A percentile compares a stretch with the other conserved stretches of the same genome.
Evolutionary conservation across 2,888 invertebrate species (phyloP).

Genomic region (Augiades crinisus): DNA sequence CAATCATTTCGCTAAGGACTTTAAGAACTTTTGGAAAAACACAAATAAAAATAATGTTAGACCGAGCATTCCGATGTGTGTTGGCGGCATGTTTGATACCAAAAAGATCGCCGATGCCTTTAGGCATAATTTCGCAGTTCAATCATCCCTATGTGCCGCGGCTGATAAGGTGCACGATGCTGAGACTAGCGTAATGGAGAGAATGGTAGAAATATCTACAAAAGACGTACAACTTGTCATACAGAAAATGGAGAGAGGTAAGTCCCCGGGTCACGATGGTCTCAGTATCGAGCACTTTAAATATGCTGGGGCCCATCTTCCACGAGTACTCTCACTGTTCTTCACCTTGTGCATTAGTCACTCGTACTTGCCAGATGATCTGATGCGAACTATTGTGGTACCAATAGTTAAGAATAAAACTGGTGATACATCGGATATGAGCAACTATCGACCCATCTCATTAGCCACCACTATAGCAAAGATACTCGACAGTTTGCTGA

Average conservation of each 20-base stretch:
- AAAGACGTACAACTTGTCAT: too few species aligned
- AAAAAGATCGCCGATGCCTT: not conserved
- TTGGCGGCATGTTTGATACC: not conserved
- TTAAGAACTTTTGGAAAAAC: too few species aligned
- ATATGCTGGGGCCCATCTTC: not conserved
- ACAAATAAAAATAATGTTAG: not conserved
- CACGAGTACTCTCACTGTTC: not conserved
- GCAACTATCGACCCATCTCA: conserved; percentile 12
- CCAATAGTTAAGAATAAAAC: not conserved
- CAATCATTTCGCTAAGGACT: not conserved
- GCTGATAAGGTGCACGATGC: not conserved
- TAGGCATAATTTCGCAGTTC: not conserved
- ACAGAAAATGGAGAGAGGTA: too few species aligned
- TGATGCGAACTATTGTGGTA: not conserved
- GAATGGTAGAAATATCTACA: not conserved
- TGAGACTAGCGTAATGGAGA: not conserved
- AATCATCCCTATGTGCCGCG: not conserved
- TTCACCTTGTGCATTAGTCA: not conserved
- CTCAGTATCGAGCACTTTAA: too few species aligned
- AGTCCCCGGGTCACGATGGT: too few species aligned
- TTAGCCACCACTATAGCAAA: conserved; percentile 10
- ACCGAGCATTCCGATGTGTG: not conserved
- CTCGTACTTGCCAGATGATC: not conserved
- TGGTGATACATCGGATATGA: conserved; percentile 7
- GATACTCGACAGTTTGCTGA: conserved; percentile 5